Percentiles rank a stretch among this genome's conserved stretches.
phyloP scores from a whole-genome alignment of 2,797 vertebrate species.

The Acanthornis magna region DNA sequence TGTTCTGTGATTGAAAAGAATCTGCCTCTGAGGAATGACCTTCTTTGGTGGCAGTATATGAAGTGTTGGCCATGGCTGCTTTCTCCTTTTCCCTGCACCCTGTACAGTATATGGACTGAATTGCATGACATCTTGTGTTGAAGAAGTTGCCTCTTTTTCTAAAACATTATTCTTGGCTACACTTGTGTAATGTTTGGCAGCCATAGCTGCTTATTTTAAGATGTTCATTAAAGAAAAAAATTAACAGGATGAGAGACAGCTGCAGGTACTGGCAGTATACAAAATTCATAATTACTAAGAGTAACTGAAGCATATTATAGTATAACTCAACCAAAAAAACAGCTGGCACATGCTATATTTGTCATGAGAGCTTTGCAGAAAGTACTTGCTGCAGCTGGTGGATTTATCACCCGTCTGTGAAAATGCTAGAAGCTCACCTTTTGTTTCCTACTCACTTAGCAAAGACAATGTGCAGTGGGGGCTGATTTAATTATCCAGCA shows the following conservation, averaged over 20 bases:
- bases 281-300: conserved; percentile 77
- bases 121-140: conserved; percentile 7
- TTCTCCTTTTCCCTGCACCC: neutral
- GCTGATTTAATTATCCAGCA: neutral
- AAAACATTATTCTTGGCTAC: conserved; percentile 65
- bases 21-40: neutral
- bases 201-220: conserved; percentile 61
- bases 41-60: neutral
- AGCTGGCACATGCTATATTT: conserved; percentile 74
- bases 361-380: conserved; percentile 71
- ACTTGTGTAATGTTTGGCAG: conserved; percentile 70
- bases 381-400: conserved; percentile 64
- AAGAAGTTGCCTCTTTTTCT: conserved; percentile 36
- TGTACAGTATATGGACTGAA: neutral
- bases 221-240: conserved; percentile 61
- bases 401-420: conserved; percentile 58
- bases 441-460: conserved; percentile 59
- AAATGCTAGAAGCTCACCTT: conserved; percentile 64
- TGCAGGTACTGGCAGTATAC: conserved; percentile 78
- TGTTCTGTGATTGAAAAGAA: neutral
- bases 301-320: conserved; percentile 77
- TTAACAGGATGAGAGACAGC: conserved; percentile 74
- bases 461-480: neutral
- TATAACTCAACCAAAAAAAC: conserved; percentile 73
- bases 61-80: neutral